Conservation (phyloP, 1,140 invertebrate species). For the Notospermus geniculatus region DNA sequence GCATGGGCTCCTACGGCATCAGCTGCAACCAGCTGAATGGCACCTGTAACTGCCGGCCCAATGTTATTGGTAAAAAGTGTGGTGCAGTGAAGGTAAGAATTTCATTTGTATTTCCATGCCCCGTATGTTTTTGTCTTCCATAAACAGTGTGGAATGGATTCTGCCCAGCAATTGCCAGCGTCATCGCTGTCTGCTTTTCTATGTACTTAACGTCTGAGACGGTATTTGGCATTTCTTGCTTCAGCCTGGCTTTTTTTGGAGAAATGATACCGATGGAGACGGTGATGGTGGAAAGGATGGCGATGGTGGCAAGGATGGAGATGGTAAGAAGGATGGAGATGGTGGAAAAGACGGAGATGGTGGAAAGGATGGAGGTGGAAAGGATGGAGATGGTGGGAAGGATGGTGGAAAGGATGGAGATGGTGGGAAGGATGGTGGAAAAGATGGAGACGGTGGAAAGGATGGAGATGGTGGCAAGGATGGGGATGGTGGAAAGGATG, state of each 20-base stretch:
- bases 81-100: constrained; percentile 37
- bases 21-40: constrained; percentile 79
- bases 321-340: not conserved
- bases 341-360: not conserved
- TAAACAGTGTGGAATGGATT: no score
- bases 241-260: constrained; percentile 23
- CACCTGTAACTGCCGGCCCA: constrained; percentile 92
- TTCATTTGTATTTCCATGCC: no score
- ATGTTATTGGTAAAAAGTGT: constrained; percentile 83
- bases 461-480: constrained; percentile 2
- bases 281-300: constrained; percentile 13
- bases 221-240: constrained; percentile 8
- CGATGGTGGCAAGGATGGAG: not conserved
- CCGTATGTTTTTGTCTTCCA: no score
- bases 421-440: not conserved
- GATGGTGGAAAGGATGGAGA: constrained; percentile 7
- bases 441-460: not conserved
- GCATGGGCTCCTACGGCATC: constrained; percentile 31
- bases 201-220: no score
- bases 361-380: no score
- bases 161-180: no score
- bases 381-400: not conserved
- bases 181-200: no score
- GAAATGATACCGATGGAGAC: constrained; percentile 8
- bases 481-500: not conserved